A percentile compares a stretch with the other conserved stretches of the same genome.
Evolutionary conservation across 1,140 invertebrate species (phyloP).

Genomic region (Delia radicum): DNA sequence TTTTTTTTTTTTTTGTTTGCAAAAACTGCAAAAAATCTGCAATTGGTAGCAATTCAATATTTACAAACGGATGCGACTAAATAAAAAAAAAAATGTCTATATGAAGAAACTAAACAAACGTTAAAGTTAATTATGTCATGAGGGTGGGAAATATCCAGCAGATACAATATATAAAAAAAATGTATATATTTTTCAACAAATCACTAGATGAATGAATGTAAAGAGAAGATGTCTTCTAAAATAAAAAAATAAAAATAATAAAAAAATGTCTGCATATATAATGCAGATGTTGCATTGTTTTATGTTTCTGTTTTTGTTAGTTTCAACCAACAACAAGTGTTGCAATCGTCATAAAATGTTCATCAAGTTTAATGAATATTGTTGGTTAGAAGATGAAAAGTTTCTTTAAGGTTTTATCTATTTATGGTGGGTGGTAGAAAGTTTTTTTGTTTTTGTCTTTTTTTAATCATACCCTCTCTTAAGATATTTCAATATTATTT

Average conservation of each 20-base stretch:
- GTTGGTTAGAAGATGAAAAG: not conserved
- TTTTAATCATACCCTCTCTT: not conserved
- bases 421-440: not conserved
- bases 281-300: not conserved
- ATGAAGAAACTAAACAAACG: not conserved
- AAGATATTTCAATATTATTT: not conserved
- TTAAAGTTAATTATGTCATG: slow-evolving; percentile 51
- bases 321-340: too few species aligned
- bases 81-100: not conserved
- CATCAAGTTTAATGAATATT: not conserved
- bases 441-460: not conserved
- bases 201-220: not conserved
- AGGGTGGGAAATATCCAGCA: slow-evolving; percentile 43
- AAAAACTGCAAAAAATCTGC: slow-evolving; percentile 6
- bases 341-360: slow-evolving; percentile 9
- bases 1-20: too few species aligned
- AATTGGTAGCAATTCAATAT: slow-evolving; percentile 10
- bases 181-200: slow-evolving; percentile 9
- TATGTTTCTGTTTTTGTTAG: too few species aligned
- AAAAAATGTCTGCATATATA: not conserved
- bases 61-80: slow-evolving; percentile 10
- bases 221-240: not conserved
- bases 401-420: not conserved
- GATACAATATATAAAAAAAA: not conserved
- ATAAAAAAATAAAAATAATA: not conserved